A percentile compares a stretch with the other conserved stretches of the same genome.
Conservation (phyloP, 2,797 vertebrate species). For the Phrynocephalus vlangalii region DNA sequence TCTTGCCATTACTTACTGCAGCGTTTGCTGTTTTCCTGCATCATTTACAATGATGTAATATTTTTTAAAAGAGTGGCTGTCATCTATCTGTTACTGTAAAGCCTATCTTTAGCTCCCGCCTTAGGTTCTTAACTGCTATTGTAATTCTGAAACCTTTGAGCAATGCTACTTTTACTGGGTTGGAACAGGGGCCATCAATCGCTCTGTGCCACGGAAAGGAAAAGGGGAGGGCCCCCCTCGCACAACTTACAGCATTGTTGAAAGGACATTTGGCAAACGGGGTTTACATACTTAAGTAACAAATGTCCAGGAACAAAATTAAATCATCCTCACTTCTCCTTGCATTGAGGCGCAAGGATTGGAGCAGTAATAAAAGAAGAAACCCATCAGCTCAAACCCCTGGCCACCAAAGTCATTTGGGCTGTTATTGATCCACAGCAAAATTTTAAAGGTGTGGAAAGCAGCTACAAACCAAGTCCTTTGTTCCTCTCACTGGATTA, state of each 20-base stretch:
- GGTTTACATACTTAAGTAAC: conserved; percentile 43
- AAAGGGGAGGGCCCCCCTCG: conserved; percentile 30
- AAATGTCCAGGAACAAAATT: conserved; percentile 32
- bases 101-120: not conserved
- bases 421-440: conserved; percentile 16
- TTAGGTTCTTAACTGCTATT: conserved; percentile 25
- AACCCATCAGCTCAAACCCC: conserved; percentile 38
- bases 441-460: conserved; percentile 56
- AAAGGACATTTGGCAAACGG: conserved; percentile 21
- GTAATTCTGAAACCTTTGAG: conserved; percentile 45
- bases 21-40: conserved; percentile 19
- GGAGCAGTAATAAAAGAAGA: conserved; percentile 62
- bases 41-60: conserved; percentile 31
- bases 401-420: conserved; percentile 49
- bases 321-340: conserved; percentile 44
- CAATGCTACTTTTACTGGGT: conserved; percentile 31
- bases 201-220: conserved; percentile 8
- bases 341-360: conserved; percentile 31
- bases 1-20: conserved; percentile 32
- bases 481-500: conserved; percentile 23
- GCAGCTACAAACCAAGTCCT: conserved; percentile 29
- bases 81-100: conserved; percentile 35
- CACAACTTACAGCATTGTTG: conserved; percentile 30
- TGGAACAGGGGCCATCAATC: conserved; percentile 32
- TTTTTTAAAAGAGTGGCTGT: conserved; percentile 21